Percentiles rank a stretch among this genome's conserved stretches.
These are phyloP conservation scores for Chloroceryle amazona DNA, from an alignment of 2,797 vertebrate species.

Conservation along the genomic window DNA sequence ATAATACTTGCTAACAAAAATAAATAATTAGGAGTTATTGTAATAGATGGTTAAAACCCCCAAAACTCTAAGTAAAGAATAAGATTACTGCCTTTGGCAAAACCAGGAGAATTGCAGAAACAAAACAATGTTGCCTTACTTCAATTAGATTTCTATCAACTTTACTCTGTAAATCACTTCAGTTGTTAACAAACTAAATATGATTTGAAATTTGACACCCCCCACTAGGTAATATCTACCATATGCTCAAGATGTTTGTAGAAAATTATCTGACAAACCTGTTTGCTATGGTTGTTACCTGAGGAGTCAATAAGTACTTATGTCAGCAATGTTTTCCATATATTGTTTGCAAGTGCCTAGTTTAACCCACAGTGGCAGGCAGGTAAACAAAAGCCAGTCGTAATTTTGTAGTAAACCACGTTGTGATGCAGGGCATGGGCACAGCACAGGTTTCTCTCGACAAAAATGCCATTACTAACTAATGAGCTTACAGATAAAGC, in stretches of 20 bases:
- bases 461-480: not conserved
- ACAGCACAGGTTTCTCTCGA: not conserved
- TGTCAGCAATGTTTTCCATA: not conserved
- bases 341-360: not conserved
- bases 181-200: not conserved
- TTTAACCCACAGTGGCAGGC: not conserved
- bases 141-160: not conserved
- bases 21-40: not conserved
- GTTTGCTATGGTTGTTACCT: not conserved
- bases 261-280: not conserved
- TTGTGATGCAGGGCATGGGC: not conserved
- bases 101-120: not conserved
- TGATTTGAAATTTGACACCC: not conserved
- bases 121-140: not conserved
- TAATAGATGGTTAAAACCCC: not conserved
- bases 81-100: not conserved
- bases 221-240: not conserved
- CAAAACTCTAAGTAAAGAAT: not conserved
- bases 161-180: not conserved
- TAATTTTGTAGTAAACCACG: not conserved
- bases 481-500: not conserved
- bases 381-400: not conserved
- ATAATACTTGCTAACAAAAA: not conserved
- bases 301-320: not conserved
- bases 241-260: not conserved